These are phyloP conservation scores for Xenotilapia caudafasciata DNA, from an alignment of 2,113 vertebrate species.

Conservation along the genomic window DNA sequence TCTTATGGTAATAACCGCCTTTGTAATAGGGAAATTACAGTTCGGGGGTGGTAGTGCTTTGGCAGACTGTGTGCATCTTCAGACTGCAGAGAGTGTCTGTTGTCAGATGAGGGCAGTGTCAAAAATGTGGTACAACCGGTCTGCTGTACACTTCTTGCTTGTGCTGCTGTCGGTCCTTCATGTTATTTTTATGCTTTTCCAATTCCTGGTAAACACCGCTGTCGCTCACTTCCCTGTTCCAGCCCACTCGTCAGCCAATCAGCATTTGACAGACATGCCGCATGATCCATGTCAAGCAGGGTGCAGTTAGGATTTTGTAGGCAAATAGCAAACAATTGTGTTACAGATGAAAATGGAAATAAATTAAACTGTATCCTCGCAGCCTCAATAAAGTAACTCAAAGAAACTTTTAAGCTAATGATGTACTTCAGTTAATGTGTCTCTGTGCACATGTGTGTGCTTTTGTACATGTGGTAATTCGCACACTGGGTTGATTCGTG, in stretches of 20 bases:
- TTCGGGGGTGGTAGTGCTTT: background rate
- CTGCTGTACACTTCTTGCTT: background rate
- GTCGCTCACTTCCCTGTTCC: background rate
- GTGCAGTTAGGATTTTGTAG: background rate
- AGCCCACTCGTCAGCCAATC: background rate
- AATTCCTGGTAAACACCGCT: background rate
- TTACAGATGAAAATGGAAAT: background rate
- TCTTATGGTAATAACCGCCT: conserved; percentile 28
- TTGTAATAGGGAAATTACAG: background rate
- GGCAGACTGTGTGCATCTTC: background rate
- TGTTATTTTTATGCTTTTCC: background rate
- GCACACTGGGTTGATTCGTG: fast-evolving
- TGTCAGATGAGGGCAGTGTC: background rate
- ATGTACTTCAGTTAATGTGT: background rate
- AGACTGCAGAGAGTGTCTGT: background rate
- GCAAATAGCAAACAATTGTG: background rate
- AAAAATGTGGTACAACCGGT: background rate
- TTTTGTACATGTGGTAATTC: background rate
- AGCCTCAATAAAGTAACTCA: background rate
- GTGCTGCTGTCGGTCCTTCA: background rate
- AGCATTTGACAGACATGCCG: background rate
- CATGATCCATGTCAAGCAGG: background rate
- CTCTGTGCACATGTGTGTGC: background rate
- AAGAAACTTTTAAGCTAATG: background rate
- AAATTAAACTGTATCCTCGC: background rate